A percentile compares a stretch with the other conserved stretches of the same genome.
Evolutionary conservation across 1,140 invertebrate species (phyloP).

Genomic region (Drosophila lacertosa): DNA sequence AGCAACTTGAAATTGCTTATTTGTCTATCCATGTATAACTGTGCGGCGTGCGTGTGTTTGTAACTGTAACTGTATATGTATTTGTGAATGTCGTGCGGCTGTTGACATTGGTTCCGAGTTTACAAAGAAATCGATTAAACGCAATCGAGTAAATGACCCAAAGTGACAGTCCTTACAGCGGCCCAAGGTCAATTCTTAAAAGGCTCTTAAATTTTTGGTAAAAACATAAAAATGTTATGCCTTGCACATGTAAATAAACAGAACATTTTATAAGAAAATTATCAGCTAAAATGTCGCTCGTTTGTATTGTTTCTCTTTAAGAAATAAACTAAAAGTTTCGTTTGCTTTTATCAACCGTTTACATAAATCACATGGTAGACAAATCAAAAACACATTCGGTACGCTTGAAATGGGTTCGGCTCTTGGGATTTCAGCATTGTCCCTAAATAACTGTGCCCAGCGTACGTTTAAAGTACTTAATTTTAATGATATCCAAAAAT

Average conservation of each 20-base stretch:
- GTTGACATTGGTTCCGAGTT: slow-evolving; percentile 59
- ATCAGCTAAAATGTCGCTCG: slow-evolving; percentile 6
- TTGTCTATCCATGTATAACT: slow-evolving; percentile 26
- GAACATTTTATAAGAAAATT: slow-evolving; percentile 20
- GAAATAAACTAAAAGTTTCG: slow-evolving; percentile 29
- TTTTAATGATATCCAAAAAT: slow-evolving; percentile 57
- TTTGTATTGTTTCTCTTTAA: slow-evolving; percentile 7
- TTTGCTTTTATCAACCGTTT: slow-evolving; percentile 31
- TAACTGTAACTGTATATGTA: slow-evolving; percentile 15
- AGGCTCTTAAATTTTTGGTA: slow-evolving; percentile 16
- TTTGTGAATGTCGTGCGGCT: slow-evolving; percentile 29
- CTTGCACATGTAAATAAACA: slow-evolving; percentile 25
- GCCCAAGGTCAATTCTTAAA: slow-evolving; percentile 43
- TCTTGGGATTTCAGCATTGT: neutral
- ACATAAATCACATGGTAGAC: slow-evolving; percentile 64
- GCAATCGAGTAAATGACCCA: slow-evolving; percentile 49
- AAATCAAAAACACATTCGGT: slow-evolving; percentile 51
- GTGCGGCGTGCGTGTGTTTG: slow-evolving; percentile 12
- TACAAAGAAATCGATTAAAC: slow-evolving; percentile 59
- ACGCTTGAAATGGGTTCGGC: neutral
- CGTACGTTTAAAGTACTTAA: slow-evolving; percentile 51
- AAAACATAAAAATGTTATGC: slow-evolving; percentile 8
- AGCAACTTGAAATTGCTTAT: slow-evolving; percentile 46
- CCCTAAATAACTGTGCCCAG: slow-evolving; percentile 13
- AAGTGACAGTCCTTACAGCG: slow-evolving; percentile 13